Conservation (phyloP, 2,888 invertebrate genomes). For the Lycaena phlaeas region DNA sequence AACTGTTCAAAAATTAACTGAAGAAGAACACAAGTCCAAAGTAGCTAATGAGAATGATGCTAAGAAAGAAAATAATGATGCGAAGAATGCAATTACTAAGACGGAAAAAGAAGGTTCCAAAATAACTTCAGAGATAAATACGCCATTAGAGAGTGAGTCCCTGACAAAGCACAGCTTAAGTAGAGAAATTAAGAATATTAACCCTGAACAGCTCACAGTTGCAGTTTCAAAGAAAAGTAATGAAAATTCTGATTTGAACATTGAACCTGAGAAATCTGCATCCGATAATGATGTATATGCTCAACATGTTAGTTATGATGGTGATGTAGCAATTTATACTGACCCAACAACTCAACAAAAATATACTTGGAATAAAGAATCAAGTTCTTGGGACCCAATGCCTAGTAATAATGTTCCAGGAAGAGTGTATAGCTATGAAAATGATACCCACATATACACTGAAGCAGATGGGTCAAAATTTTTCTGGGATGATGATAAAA, state of each 20-base stretch:
- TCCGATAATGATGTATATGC: conserved; percentile 43
- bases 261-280: background rate
- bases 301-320: conserved; percentile 79
- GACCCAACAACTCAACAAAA: conserved; percentile 79
- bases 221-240: background rate
- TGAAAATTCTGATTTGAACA: background rate
- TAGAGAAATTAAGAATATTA: no score
- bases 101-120: background rate
- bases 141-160: background rate
- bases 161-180: no score
- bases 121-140: background rate
- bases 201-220: background rate
- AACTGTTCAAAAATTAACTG: conserved; percentile 57
- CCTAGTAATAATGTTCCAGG: conserved; percentile 36
- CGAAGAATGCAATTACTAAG: no score
- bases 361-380: conserved; percentile 75
- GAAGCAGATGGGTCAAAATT: conserved; percentile 91
- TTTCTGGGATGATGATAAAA: conserved; percentile 92
- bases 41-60: conserved; percentile 1
- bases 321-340: conserved; percentile 80
- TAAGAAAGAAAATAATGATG: no score
- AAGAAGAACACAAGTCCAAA: conserved; percentile 40
- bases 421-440: conserved; percentile 78
- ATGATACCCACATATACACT: conserved; percentile 84
- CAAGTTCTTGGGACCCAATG: conserved; percentile 57